Conservation (phyloP, 1,140 invertebrate species). For the Planococcus citri region DNA sequence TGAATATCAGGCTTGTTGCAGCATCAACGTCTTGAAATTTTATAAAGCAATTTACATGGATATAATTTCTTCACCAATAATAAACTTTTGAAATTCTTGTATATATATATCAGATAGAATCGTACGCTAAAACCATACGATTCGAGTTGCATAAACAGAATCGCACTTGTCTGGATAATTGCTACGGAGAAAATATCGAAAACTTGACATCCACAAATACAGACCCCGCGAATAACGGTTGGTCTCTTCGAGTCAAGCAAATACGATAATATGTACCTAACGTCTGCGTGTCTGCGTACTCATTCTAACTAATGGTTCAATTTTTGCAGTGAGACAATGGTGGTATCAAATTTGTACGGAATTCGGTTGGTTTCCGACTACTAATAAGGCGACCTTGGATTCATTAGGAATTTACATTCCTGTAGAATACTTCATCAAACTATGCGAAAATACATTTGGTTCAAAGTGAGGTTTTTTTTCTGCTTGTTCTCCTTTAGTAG, state of each 20-base stretch:
- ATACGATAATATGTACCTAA: too few species aligned
- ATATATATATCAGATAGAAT: too few species aligned
- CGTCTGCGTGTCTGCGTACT: too few species aligned
- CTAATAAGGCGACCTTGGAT: conserved; percentile 41
- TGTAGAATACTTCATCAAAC: conserved; percentile 62
- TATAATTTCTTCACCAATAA: too few species aligned
- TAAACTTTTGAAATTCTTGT: too few species aligned
- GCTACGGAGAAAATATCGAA: too few species aligned
- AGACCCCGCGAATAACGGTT: too few species aligned
- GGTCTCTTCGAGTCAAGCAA: too few species aligned
- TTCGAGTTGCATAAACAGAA: too few species aligned
- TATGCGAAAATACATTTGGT: conserved; percentile 74
- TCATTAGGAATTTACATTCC: conserved; percentile 68
- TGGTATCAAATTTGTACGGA: conserved; percentile 89
- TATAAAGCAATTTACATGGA: not conserved
- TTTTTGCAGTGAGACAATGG: conserved; percentile 61
- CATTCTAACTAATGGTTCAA: not conserved
- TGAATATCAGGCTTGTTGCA: not conserved
- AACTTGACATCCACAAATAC: too few species aligned
- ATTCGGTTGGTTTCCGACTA: conserved; percentile 89
- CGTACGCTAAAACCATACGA: too few species aligned
- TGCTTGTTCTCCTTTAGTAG: not conserved
- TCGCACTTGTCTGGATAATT: too few species aligned
- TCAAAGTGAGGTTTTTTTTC: conserved; percentile 32
- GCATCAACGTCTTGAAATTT: not conserved